Evolutionary conservation across 37 sponge, comb jelly and placozoan species (phyloP).

Genomic region (Ianthella basta): DNA sequence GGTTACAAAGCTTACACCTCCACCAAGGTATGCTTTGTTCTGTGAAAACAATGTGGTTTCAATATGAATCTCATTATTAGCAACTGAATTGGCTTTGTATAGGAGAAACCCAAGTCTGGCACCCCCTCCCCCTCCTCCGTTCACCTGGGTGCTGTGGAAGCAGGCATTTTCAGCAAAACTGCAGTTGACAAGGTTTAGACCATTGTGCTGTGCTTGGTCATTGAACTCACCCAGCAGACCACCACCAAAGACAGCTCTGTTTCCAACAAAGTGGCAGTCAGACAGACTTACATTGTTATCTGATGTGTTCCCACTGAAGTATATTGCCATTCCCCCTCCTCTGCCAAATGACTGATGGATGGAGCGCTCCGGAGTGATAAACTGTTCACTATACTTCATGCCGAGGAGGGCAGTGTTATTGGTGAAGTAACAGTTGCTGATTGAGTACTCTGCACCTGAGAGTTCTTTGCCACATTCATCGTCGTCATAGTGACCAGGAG

Average conservation of each 20-base stretch:
- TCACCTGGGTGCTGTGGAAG: background rate
- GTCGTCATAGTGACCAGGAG: background rate
- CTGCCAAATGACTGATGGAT: conserved; percentile 19
- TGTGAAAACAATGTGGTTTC: background rate
- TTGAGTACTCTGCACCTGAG: background rate
- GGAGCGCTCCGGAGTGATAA: background rate
- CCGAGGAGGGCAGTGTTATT: background rate
- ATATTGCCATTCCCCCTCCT: conserved; percentile 22
- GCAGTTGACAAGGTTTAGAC: background rate
- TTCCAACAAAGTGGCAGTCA: background rate
- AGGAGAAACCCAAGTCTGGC: background rate
- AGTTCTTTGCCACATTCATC: background rate
- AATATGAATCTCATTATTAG: background rate
- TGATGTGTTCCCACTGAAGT: conserved; percentile 7
- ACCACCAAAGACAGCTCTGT: conserved; percentile 13
- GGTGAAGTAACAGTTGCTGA: background rate
- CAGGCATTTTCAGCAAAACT: background rate
- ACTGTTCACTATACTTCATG: background rate
- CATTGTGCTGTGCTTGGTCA: background rate
- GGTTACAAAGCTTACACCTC: background rate
- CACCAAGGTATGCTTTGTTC: conserved; percentile 16
- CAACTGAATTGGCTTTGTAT: background rate
- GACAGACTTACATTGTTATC: background rate
- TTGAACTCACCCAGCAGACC: conserved; percentile 6
- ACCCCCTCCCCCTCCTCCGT: background rate